phyloP scores from a whole-genome alignment of 2,888 invertebrate species.

The Xylocampa areola region DNA sequence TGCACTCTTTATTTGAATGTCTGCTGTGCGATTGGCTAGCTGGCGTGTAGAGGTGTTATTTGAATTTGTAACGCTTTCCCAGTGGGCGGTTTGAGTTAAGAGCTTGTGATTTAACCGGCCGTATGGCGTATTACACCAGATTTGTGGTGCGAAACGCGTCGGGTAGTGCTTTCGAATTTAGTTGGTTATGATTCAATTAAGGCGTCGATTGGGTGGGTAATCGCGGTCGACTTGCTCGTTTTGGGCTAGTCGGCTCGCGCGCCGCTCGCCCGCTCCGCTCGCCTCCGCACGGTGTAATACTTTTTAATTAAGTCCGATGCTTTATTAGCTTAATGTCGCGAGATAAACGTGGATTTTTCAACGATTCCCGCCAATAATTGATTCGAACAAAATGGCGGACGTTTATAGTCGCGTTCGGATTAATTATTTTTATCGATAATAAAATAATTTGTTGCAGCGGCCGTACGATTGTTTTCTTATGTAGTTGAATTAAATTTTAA shows the following conservation, averaged over 20 bases:
- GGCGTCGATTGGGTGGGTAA: conserved; percentile 79
- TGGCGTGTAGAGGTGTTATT: conserved; percentile 77
- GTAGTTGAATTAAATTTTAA: conserved; percentile 78
- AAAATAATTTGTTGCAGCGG: conserved; percentile 70
- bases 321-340: conserved; percentile 88
- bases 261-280: conserved; percentile 66
- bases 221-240: conserved; percentile 73
- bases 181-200: conserved; percentile 85
- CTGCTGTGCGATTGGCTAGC: conserved; percentile 73
- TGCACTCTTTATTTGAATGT: conserved; percentile 77
- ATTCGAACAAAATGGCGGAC: conserved; percentile 69
- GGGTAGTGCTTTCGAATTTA: conserved; percentile 76
- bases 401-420: conserved; percentile 54
- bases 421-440: conserved; percentile 76
- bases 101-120: conserved; percentile 84
- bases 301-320: conserved; percentile 89
- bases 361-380: conserved; percentile 74
- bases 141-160: conserved; percentile 67
- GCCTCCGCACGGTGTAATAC: conserved; percentile 70
- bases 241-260: conserved; percentile 69
- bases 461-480: conserved; percentile 64
- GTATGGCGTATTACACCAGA: conserved; percentile 76
- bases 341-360: conserved; percentile 76
- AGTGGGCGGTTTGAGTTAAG: conserved; percentile 81
- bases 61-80: conserved; percentile 82